These are phyloP conservation scores for Xestia rhomboidea DNA, from an alignment of 2,888 invertebrate genomes.

Conservation along the genomic window DNA sequence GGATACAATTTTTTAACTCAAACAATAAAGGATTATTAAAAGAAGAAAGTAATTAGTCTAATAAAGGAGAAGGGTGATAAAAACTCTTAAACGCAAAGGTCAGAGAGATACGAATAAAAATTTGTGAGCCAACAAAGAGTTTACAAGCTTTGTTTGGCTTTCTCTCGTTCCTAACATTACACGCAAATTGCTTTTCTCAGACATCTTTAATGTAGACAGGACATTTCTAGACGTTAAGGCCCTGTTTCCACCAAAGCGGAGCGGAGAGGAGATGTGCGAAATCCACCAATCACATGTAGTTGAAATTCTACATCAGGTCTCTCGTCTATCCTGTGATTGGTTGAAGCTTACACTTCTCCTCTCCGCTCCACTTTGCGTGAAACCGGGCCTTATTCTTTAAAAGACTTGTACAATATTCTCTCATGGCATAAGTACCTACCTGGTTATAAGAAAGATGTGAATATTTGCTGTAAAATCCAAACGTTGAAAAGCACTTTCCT, in stretches of 20 bases:
- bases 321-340: too few relatives aligned
- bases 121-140: slow-evolving; percentile 42
- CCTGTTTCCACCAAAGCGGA: too few relatives aligned
- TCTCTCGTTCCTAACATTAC: slow-evolving; percentile 51
- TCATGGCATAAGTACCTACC: not conserved
- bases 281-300: too few relatives aligned
- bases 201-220: slow-evolving; percentile 42
- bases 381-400: slow-evolving; percentile 32
- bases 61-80: slow-evolving; percentile 5
- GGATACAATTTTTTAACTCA: not conserved
- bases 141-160: slow-evolving; percentile 50
- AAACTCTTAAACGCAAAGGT: slow-evolving; percentile 14
- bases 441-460: not conserved
- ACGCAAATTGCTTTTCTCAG: slow-evolving; percentile 53
- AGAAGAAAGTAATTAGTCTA: slow-evolving; percentile 3
- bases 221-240: slow-evolving; percentile 21
- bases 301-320: too few relatives aligned
- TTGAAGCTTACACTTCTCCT: too few relatives aligned
- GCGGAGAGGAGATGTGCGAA: too few relatives aligned
- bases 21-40: not conserved
- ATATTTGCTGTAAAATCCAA: not conserved
- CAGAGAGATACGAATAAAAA: slow-evolving; percentile 36
- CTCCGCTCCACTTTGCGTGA: too few relatives aligned
- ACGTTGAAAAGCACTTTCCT: not conserved
- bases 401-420: not conserved